Conservation (phyloP, 2,113 vertebrate species). For the Phrynocephalus versicolor region DNA sequence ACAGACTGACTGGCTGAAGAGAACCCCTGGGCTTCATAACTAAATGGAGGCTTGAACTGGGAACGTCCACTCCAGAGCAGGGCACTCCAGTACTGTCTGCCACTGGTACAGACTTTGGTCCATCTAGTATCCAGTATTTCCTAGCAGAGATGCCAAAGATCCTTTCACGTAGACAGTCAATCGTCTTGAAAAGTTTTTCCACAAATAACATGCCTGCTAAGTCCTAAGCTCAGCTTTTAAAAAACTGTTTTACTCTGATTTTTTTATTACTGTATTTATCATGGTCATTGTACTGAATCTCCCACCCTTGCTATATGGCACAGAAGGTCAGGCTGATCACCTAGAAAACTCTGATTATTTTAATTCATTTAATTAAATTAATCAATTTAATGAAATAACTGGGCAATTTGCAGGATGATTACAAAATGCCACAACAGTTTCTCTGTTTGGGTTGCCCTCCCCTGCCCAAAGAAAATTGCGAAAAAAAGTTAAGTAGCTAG, state of each 20-base stretch:
- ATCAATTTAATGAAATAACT: neutral
- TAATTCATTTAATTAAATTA: slow-evolving; percentile 9
- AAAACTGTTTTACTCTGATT: neutral
- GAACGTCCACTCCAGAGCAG: neutral
- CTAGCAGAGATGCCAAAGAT: too few species aligned
- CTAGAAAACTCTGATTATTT: slow-evolving; percentile 1
- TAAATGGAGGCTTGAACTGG: neutral
- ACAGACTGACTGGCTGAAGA: neutral
- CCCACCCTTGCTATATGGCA: neutral
- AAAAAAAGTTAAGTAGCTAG: too few species aligned
- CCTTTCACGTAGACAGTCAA: neutral
- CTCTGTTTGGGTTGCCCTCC: neutral
- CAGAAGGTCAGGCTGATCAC: slow-evolving; percentile 13
- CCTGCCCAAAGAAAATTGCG: neutral
- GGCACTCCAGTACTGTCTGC: too few species aligned
- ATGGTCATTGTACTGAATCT: neutral
- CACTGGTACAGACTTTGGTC: neutral
- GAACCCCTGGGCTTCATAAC: too few species aligned
- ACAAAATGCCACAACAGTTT: neutral
- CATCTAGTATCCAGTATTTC: neutral
- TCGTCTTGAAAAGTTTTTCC: neutral
- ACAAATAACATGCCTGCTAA: neutral
- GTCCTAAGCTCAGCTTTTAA: neutral
- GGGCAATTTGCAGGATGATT: neutral
- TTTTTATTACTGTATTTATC: neutral